Evolutionary conservation across 2,797 vertebrate species (phyloP).

Genomic region (Etheostoma nigrum): DNA sequence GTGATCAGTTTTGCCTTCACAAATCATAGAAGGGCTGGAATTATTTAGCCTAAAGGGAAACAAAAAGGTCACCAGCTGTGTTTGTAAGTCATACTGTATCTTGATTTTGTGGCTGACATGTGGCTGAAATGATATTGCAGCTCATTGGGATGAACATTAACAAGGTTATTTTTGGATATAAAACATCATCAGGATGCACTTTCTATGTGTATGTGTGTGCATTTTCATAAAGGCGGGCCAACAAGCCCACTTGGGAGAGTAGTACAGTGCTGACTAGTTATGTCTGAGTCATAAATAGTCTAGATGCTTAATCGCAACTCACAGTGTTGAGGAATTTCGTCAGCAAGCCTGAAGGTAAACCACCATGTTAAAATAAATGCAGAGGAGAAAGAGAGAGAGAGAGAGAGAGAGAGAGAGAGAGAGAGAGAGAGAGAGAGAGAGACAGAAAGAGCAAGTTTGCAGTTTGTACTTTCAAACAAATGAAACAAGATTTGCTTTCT

Average conservation of each 20-base stretch:
- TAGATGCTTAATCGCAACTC: slow-evolving; percentile 35
- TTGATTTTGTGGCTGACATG: neutral
- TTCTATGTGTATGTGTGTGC: slow-evolving; percentile 2
- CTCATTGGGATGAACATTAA: slow-evolving; percentile 1
- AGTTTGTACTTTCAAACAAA: slow-evolving; percentile 20
- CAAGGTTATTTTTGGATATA: neutral
- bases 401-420: too few relatives aligned
- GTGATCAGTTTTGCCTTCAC: neutral
- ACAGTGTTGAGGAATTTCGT: slow-evolving; percentile 36
- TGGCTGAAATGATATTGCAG: neutral
- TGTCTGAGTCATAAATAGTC: slow-evolving; percentile 62
- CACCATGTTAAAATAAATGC: neutral
- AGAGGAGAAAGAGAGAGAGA: neutral
- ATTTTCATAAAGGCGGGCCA: slow-evolving; percentile 18
- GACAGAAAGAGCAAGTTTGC: neutral
- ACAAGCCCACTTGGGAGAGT: slow-evolving; percentile 33
- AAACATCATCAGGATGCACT: neutral
- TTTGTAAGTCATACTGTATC: neutral
- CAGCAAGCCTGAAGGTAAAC: slow-evolving; percentile 43
- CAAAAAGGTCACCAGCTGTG: slow-evolving; percentile 2
- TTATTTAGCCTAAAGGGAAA: neutral
- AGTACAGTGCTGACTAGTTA: slow-evolving; percentile 26
- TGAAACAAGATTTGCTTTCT: neutral
- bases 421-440: neutral
- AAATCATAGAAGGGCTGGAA: slow-evolving; percentile 21